A percentile compares a stretch with the other conserved stretches of the same genome.
These are phyloP conservation scores for Eueremaeus valkanovi DNA, from an alignment of 2,888 invertebrate genomes.

Conservation along the genomic window DNA sequence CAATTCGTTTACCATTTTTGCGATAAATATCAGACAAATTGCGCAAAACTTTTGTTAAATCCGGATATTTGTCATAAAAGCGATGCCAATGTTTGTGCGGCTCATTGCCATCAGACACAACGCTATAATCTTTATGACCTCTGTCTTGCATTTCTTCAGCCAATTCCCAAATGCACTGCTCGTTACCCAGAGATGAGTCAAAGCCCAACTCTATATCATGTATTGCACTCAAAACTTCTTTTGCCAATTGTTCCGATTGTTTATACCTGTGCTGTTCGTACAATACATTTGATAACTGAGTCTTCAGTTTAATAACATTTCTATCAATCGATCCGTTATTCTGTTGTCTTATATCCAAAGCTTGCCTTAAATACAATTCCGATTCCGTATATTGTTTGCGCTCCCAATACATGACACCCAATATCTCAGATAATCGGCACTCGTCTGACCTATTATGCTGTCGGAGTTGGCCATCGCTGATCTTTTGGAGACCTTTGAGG, in stretches of 20 bases:
- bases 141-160: neutral
- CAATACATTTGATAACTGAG: neutral
- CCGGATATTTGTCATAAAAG: slow-evolving; percentile 3
- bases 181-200: neutral
- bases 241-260: neutral
- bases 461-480: neutral
- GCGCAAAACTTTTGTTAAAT: neutral
- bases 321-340: neutral
- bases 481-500: neutral
- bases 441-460: neutral
- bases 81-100: neutral
- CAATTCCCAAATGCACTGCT: slow-evolving; percentile 14
- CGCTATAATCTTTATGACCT: neutral
- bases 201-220: slow-evolving; percentile 13
- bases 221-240: slow-evolving; percentile 4
- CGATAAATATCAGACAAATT: neutral
- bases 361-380: neutral
- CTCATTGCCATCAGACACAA: neutral
- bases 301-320: neutral
- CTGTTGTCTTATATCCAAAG: neutral
- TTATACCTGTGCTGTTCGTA: neutral
- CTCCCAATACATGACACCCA: neutral
- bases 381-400: neutral
- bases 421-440: neutral
- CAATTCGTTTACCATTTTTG: neutral